Conservation (phyloP, 1,140 invertebrate genomes). For the Heliconius hermathena region DNA sequence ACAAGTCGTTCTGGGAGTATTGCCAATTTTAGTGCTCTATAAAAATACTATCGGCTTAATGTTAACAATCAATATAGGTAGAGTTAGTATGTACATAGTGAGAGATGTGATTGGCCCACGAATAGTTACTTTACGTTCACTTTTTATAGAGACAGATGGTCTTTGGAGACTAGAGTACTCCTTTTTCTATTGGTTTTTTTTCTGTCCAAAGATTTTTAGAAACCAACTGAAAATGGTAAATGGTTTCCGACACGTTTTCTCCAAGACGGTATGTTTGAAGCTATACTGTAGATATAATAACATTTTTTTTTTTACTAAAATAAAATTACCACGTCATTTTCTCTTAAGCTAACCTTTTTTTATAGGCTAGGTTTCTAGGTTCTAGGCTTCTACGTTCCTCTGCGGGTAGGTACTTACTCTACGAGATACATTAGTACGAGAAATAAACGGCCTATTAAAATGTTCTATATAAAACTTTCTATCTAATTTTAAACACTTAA, state of each 20-base stretch:
- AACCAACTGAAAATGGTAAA: neutral
- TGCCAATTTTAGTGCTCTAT: slow-evolving; percentile 18
- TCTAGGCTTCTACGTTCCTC: too few relatives aligned
- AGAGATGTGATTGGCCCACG: neutral
- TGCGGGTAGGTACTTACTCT: too few relatives aligned
- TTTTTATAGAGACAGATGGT: neutral
- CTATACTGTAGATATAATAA: neutral
- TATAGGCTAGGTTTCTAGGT: too few relatives aligned
- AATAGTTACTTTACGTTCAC: neutral
- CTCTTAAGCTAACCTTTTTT: neutral
- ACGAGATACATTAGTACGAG: too few relatives aligned
- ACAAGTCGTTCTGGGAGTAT: slow-evolving; percentile 19
- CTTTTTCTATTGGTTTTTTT: too few relatives aligned
- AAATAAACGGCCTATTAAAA: neutral
- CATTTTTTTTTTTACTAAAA: neutral
- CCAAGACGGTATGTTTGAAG: neutral
- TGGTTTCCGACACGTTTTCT: neutral
- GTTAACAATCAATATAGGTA: slow-evolving; percentile 21
- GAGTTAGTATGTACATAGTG: neutral
- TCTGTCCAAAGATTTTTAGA: too few relatives aligned
- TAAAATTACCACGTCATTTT: neutral
- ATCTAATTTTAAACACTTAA: neutral
- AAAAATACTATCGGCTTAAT: slow-evolving; percentile 26
- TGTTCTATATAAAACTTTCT: neutral
- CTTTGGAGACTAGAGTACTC: neutral